A percentile compares a stretch with the other conserved stretches of the same genome.
These are phyloP conservation scores for Rhynchopsitta pachyrhyncha DNA, from an alignment of 2,113 vertebrate genomes.

Conservation along the genomic window DNA sequence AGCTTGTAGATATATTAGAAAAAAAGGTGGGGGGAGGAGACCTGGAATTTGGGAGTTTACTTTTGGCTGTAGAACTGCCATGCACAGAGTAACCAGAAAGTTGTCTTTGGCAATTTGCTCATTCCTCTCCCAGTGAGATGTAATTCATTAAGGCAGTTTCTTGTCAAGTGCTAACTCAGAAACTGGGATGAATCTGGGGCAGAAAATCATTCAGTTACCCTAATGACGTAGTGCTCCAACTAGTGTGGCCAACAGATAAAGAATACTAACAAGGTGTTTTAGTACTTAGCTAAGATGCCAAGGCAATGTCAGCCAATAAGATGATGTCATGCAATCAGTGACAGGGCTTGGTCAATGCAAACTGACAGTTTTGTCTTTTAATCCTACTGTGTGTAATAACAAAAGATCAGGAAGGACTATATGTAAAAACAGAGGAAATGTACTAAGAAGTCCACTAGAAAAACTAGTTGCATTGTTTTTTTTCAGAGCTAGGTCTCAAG, in stretches of 20 bases:
- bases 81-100: not conserved
- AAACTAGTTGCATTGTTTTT: not conserved
- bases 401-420: slow-evolving; percentile 33
- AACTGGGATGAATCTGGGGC: not conserved
- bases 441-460: not conserved
- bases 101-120: slow-evolving; percentile 30
- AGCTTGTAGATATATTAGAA: not conserved
- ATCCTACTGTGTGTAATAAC: not conserved
- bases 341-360: not conserved
- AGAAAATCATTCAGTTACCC: not conserved
- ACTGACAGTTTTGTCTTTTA: not conserved
- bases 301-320: not conserved
- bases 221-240: not conserved
- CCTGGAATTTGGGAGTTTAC: not conserved
- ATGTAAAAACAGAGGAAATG: slow-evolving; percentile 30
- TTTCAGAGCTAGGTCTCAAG: not conserved
- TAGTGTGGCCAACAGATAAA: not conserved
- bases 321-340: not conserved
- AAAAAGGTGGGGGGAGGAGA: not conserved
- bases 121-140: not conserved
- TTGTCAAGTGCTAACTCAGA: not conserved
- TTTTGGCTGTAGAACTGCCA: not conserved
- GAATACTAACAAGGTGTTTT: not conserved
- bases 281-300: not conserved
- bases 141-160: not conserved